Conservation (phyloP, 1,140 invertebrate genomes). For the Conopomorpha cramerella region DNA sequence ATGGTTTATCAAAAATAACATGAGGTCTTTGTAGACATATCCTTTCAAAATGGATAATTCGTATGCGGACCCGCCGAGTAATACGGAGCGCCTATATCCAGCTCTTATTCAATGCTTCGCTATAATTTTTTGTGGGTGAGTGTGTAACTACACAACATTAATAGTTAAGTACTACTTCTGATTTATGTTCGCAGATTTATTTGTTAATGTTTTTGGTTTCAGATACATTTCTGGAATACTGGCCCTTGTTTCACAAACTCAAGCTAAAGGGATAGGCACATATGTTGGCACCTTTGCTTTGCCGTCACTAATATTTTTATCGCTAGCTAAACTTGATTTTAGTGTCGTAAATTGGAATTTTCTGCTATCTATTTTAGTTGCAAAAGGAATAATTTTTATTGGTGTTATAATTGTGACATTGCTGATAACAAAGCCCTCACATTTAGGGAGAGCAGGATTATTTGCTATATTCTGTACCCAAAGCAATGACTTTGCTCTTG, state of each 20-base stretch:
- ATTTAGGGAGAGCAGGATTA: slow-evolving; percentile 84
- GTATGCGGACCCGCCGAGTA: no score
- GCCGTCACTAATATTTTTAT: slow-evolving; percentile 90
- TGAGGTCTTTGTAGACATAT: no score
- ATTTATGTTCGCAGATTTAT: no score
- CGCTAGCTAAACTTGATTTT: slow-evolving; percentile 85
- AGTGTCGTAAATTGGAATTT: slow-evolving; percentile 88
- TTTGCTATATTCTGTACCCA: slow-evolving; percentile 96
- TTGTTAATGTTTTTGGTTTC: no score
- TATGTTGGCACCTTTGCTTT: slow-evolving; percentile 94
- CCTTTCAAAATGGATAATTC: no score
- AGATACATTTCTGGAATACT: slow-evolving; percentile 90
- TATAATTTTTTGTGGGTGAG: slow-evolving; percentile 87
- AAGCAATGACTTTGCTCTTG: slow-evolving; percentile 97
- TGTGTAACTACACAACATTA: no score
- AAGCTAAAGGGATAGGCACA: slow-evolving; percentile 89
- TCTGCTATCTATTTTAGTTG: slow-evolving; percentile 80
- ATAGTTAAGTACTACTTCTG: no score
- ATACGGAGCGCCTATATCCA: slow-evolving; percentile 84
- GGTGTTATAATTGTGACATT: slow-evolving; percentile 79
- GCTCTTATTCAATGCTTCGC: slow-evolving; percentile 90
- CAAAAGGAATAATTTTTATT: slow-evolving; percentile 87
- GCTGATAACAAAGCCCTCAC: slow-evolving; percentile 76
- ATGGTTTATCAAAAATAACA: no score
- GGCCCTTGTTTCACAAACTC: slow-evolving; percentile 80